phyloP scores from a whole-genome alignment of 2,888 invertebrate species.

The Eilema caniola region DNA sequence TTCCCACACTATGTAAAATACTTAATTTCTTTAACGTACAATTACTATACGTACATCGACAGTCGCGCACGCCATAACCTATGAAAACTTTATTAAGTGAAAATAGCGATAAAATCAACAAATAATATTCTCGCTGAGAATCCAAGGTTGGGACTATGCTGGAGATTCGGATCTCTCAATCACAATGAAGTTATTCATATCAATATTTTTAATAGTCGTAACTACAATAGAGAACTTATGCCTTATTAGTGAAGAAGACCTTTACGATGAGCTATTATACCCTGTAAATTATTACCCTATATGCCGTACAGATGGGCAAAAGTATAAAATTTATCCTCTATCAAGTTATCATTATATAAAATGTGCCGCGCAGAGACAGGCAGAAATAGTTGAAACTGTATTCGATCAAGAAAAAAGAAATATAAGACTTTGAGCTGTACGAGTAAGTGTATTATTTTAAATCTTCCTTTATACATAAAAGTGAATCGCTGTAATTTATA shows the following conservation, averaged over 20 bases:
- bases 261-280: background rate
- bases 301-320: constrained; percentile 7
- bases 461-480: no score
- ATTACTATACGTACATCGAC: background rate
- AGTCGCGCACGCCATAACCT: background rate
- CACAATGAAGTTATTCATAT: background rate
- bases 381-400: background rate
- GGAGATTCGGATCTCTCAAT: background rate
- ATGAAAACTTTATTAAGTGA: background rate
- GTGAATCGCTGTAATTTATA: no score
- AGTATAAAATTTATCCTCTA: background rate
- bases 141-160: background rate
- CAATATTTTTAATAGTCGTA: background rate
- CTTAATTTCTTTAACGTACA: background rate
- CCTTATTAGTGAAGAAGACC: background rate
- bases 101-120: background rate
- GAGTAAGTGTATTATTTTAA: background rate
- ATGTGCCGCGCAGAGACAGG: background rate
- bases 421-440: background rate
- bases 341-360: background rate
- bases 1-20: background rate
- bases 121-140: background rate
- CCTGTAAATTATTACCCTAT: background rate
- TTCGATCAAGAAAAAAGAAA: background rate
- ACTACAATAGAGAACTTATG: background rate